Base-by-base conservation (phyloP, 1,140 invertebrate species). In the Myzus persicae region DNA sequence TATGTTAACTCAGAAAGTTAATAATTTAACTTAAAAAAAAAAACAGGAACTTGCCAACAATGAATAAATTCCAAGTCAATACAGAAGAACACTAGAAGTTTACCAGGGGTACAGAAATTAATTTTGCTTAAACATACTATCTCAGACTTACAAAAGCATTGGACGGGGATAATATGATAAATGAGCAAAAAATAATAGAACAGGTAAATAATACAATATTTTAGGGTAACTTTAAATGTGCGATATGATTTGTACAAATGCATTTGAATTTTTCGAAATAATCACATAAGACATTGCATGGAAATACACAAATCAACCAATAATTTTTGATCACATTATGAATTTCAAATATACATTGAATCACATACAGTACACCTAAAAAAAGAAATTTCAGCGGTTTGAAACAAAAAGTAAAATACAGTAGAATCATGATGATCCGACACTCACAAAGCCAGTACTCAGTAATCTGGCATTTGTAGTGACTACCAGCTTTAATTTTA, bases 191-290 rank as follows among this genome's bases (percentile, higher is more conserved):
- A 51, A 67, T 42, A 90, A n/a, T 44, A 90, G 54, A 90, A 42
- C 42, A 42, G 14, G 14, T 90, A 90, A 90, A 90, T 67, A 90
- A 90, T 59, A 59, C 51, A 90, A 40, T 59, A 26, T 42, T 40
- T 46, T 44, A 92, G 40, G 91, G 91, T 93, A 93, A 93, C 91
- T 54, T 93, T 31, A 51, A 38, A 84, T 85, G 91, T 93, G 91
- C 91, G 46, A 85, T 93, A 93, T 48, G 91, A 92, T 82, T 93
- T 85, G 46, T 84, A 92, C 81, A 92, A 92, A 82, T 82, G 42
- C 44, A 92, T 26, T 92, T 82, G n/a, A 92, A 76, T 38, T 46
- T 44, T 92, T n/a, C 18, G 31, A 81, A 92, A 92, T 67, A 90
- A n/a, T 90, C 9, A 67, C 18, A 89, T 44, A 44, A 67, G 9